Conservation (phyloP, 2,888 invertebrate species). For the Erynnis tages region DNA sequence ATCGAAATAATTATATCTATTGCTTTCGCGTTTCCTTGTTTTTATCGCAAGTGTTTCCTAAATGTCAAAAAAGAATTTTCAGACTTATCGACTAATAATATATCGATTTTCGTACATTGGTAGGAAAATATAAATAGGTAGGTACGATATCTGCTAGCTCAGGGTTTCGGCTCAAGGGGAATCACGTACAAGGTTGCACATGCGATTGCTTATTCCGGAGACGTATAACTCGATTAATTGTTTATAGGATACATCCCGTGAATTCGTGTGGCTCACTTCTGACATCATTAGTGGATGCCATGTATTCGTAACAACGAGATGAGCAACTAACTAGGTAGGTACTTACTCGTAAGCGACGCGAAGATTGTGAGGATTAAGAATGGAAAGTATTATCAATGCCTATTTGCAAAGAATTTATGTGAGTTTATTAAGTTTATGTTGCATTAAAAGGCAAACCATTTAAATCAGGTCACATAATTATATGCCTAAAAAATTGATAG, state of each 20-base stretch:
- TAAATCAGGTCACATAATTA: no score
- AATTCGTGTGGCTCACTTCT: conserved; percentile 7
- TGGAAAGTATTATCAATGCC: no score
- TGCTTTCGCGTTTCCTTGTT: conserved; percentile 2
- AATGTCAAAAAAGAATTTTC: background rate
- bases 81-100: background rate
- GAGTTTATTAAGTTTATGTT: no score
- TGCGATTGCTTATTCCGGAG: conserved; percentile 35
- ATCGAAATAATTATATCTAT: background rate
- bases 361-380: no score
- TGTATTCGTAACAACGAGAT: no score
- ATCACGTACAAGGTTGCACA: conserved; percentile 58
- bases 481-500: no score
- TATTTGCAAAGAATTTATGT: no score
- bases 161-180: conserved; percentile 55
- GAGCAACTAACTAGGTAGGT: no score
- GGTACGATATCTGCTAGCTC: no score
- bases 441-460: no score
- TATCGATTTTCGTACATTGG: conserved; percentile 25
- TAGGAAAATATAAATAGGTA: conserved; percentile 44
- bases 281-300: background rate
- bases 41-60: background rate
- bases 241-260: conserved; percentile 14
- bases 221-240: conserved; percentile 26
- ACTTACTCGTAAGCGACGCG: no score